Evolutionary conservation across 2,888 invertebrate species (phyloP), one percentile per base, ranked within the genome.

Genomic region (Cerceris ruficornis): DNA sequence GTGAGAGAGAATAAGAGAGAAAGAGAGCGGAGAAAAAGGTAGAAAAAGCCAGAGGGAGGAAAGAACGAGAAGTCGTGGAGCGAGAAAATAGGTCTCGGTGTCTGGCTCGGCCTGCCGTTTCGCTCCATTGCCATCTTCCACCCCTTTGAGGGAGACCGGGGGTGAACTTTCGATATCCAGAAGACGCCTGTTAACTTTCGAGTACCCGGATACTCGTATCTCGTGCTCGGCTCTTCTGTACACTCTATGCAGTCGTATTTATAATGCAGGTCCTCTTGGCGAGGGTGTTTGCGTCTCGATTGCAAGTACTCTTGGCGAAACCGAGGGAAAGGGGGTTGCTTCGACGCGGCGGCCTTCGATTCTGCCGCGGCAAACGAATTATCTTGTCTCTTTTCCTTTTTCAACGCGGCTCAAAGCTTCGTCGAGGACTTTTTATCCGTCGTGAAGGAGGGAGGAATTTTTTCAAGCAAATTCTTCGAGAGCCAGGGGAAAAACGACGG

Each of bases 1-100:
- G 43, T 67, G 67, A 59, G 71, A 72, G 6, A 28, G 28, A 28
- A 28, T 28, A 28, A 70, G 11, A 41, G 68, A 71, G 13, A 67
- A 28, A 54, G 43, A 61, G 42, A 59, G 59, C 28, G 28, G 28
- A 28, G 28, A 28, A 28, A 28, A 28, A 28, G 28, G 28, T 28
- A 28, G 28, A 28, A 28, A 28, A 72, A 71, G 71, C 70, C 54
- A 66, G 57, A 58, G 60, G 58, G 64, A 66, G 77, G 70, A 74
- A 74, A 72, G 78, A 70, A 75, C 65, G 28, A 28, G 79, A 82
- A 81, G 77, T 77, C 74, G 77, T 69, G 75, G 81, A 84, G 81
- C 77, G 80, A 82, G 86, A 82, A 84, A 85, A 82, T 84, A 83
- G 88, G 85, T 84, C 86, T 88, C 86, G 80, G 89, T 89, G 87